Conservation (phyloP, 1,140 invertebrate genomes). For the Monochamus saltuarius region DNA sequence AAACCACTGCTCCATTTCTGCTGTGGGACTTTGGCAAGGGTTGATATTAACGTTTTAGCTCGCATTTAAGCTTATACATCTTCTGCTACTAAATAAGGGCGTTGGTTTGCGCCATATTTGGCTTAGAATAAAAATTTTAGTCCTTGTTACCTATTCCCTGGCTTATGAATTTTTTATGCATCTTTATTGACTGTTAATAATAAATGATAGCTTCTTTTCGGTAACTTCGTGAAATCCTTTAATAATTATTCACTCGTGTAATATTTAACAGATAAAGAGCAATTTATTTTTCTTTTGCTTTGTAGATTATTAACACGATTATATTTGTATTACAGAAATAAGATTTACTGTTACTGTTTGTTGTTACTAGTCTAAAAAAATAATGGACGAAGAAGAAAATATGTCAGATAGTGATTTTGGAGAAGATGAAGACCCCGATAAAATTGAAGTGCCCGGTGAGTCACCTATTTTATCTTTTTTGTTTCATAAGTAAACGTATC, state of each 20-base stretch:
- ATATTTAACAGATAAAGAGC: neutral
- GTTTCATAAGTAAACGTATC: neutral
- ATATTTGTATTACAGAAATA: conserved; percentile 25
- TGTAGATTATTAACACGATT: conserved; percentile 12
- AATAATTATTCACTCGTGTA: neutral
- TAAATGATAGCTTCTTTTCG: neutral
- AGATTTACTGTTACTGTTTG: conserved; percentile 25
- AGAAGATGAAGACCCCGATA: conserved; percentile 86
- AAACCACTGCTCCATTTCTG: conserved; percentile 27
- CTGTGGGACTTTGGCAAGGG: conserved; percentile 4
- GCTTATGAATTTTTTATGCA: conserved; percentile 20
- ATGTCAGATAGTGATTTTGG: conserved; percentile 79
- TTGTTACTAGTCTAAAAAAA: conserved; percentile 41
- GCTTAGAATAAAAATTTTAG: conserved; percentile 35
- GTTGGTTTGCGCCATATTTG: conserved; percentile 50
- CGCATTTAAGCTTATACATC: conserved; percentile 22
- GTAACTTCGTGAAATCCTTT: neutral
- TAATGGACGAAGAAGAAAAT: conserved; percentile 63
- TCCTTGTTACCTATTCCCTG: neutral
- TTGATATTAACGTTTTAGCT: conserved; percentile 16
- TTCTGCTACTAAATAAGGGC: conserved; percentile 36
- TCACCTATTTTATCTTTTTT: conserved; percentile 28
- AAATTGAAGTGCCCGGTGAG: conserved; percentile 83
- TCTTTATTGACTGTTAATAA: conserved; percentile 8
- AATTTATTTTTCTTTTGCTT: conserved; percentile 8